phyloP scores from a whole-genome alignment of 64 coral and sea anemone species.

The Actinia equina region DNA sequence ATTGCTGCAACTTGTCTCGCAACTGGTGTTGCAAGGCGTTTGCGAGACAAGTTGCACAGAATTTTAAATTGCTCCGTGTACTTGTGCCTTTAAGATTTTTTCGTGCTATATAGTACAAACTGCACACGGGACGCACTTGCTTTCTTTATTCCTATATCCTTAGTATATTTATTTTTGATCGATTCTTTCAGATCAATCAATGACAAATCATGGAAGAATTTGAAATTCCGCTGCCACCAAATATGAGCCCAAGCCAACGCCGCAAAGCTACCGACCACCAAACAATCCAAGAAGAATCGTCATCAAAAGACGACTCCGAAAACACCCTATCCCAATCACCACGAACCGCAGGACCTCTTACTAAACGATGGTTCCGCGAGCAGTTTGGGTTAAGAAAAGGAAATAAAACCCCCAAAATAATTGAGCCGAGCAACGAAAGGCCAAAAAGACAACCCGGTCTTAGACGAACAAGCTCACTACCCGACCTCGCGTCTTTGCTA shows the following conservation, averaged over 20 bases:
- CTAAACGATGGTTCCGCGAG: conserved; percentile 84
- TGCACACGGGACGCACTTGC: too few species aligned
- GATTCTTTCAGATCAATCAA: neutral
- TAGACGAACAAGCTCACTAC: conserved; percentile 79
- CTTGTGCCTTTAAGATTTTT: too few species aligned
- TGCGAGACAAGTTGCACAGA: too few species aligned
- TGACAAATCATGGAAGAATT: neutral
- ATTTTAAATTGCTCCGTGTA: too few species aligned
- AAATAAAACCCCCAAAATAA: neutral
- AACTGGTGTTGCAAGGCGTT: too few species aligned
- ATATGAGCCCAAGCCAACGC: neutral
- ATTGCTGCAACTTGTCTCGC: too few species aligned
- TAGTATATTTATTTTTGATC: neutral
- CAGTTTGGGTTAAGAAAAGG: conserved; percentile 78
- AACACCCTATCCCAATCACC: neutral
- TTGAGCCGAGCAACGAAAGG: neutral
- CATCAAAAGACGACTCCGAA: conserved; percentile 15
- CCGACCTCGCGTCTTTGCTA: conserved; percentile 77
- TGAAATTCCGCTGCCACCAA: neutral
- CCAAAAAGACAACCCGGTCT: neutral
- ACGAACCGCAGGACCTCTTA: conserved; percentile 34
- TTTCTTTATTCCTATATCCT: too few species aligned
- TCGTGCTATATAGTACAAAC: too few species aligned
- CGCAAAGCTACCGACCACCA: neutral
- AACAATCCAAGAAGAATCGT: neutral